Base-by-base conservation (phyloP, 2,113 vertebrate genomes). In the Cervus canadensis region DNA sequence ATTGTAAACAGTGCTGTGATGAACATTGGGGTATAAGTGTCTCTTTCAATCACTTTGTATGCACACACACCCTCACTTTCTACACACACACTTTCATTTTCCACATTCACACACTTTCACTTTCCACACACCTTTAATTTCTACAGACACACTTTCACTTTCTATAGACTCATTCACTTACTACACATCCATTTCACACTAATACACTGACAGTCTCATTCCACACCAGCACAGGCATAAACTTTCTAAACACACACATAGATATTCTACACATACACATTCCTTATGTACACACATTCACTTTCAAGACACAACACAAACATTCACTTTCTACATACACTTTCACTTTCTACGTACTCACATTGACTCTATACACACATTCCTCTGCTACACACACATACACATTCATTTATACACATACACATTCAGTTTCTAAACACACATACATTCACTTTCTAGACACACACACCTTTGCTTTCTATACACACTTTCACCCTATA, bases 21-120 rank as follows among this genome's bases (percentile, higher is more conserved):
- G 28, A 62, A 62, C 5, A 62, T 7, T 33, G 14, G 14, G 28
- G 60, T 62, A 7, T 0, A 0, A 1, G 15, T 33, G 28, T 62
- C 60, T 33, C 14, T 62, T 62, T 62, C 60, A 62, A 16, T 17
- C 30, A 64, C 30, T 64, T 64, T 8, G 30, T n/a, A 64, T n/a
- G 62, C 62, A 64, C 17, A n/a, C 30, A 64, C 30, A 64, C 30
- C 8, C 15, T 64, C 62, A 64, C 30, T 33, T 64, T 64, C 62
- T 64, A 64, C 62, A 64, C 30, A 15, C 60, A 64, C 15, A 64
- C 15, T 64, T 30, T 33, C 30, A 64, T n/a, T 64, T 17, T n/a
- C 62, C 30, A 64, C 30, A 33, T 30, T 64, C 30, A 64, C 14
- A 64, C 30, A 64, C 62, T 54, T 17, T 64, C 30, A 64, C 62